Evolutionary conservation across 2,888 invertebrate species (phyloP).

Genomic region (Aleiodes testaceus): DNA sequence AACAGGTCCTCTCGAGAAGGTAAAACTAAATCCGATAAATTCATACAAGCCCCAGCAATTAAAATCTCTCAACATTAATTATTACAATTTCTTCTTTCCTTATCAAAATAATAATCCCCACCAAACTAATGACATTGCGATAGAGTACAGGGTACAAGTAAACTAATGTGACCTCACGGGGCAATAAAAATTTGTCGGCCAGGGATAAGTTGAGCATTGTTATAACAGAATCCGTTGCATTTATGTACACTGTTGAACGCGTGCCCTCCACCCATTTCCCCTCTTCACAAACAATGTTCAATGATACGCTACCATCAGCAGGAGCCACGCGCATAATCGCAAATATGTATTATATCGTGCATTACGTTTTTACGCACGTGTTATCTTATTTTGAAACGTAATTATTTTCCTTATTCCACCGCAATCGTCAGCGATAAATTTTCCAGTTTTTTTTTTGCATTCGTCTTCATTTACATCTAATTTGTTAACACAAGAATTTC

Average conservation of each 20-base stretch:
- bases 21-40: conserved; percentile 9
- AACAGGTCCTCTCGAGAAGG: neutral
- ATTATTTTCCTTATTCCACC: neutral
- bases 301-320: conserved; percentile 12
- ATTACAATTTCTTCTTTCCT: neutral
- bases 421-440: conserved; percentile 10
- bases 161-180: conserved; percentile 18
- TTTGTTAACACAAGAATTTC: conserved; percentile 8
- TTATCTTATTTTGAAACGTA: conserved; percentile 5
- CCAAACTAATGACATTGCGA: conserved; percentile 19
- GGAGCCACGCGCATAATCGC: conserved; percentile 11
- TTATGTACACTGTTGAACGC: conserved; percentile 3
- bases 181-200: conserved; percentile 30
- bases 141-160: neutral
- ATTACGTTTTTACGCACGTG: neutral
- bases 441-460: neutral
- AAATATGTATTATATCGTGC: neutral
- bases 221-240: conserved; percentile 5
- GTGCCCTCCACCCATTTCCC: neutral
- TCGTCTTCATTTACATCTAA: neutral
- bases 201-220: conserved; percentile 13
- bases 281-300: neutral
- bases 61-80: conserved; percentile 7
- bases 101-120: conserved; percentile 7
- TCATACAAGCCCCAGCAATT: neutral